These are phyloP conservation scores for Euwallacea fornicatus DNA, from an alignment of 1,140 invertebrate genomes.

Conservation along the genomic window DNA sequence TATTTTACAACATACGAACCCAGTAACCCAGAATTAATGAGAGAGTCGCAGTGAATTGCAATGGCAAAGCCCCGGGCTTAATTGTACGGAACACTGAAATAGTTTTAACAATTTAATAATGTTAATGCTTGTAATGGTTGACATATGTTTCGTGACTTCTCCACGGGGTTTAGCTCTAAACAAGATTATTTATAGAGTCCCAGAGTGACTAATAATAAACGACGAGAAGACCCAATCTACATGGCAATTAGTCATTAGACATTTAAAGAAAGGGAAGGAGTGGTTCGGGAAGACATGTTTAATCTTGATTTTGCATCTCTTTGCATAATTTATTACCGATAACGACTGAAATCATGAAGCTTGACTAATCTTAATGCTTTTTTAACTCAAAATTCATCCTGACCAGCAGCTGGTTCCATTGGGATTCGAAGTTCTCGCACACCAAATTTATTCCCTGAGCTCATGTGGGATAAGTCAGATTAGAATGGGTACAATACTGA, in stretches of 20 bases:
- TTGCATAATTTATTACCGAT: no score
- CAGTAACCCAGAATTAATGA: conserved; percentile 22
- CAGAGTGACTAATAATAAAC: conserved; percentile 14
- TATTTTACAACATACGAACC: conserved; percentile 9
- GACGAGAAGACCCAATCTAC: not conserved
- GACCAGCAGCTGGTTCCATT: no score
- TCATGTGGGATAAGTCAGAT: no score
- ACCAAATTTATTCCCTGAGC: no score
- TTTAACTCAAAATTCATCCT: no score
- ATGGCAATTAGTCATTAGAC: conserved; percentile 1
- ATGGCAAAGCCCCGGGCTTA: conserved; percentile 13
- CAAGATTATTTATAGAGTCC: conserved; percentile 11
- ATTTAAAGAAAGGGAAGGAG: no score
- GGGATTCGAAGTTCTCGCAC: no score
- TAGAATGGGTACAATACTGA: no score
- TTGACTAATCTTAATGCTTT: no score
- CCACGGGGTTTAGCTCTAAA: not conserved
- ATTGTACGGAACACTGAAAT: conserved; percentile 26
- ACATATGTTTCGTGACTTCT: conserved; percentile 19
- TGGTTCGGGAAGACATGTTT: no score
- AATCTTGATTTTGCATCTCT: no score
- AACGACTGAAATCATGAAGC: no score
- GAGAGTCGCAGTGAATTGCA: conserved; percentile 2
- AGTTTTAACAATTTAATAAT: conserved; percentile 31
- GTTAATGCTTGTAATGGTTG: conserved; percentile 22